Percentiles rank a stretch among this genome's conserved stretches.
These are phyloP conservation scores for Stegana nigrithorax DNA, from an alignment of 2,888 invertebrate genomes.

Conservation along the genomic window DNA sequence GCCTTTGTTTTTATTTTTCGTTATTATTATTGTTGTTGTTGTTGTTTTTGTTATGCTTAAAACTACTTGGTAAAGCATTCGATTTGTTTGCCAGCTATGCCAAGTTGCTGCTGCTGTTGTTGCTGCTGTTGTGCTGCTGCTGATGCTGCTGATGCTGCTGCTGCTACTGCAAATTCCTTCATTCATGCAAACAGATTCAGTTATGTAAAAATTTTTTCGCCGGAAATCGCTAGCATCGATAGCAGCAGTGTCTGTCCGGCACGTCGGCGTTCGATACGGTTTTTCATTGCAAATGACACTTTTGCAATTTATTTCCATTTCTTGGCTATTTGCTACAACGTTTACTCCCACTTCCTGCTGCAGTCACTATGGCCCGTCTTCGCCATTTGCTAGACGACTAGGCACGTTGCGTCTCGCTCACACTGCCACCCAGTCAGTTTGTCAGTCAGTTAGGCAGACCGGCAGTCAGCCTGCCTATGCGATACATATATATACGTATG, in stretches of 20 bases:
- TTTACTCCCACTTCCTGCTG: conserved; percentile 32
- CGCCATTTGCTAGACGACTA: background rate
- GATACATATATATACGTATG: too few relatives aligned
- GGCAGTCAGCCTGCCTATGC: conserved; percentile 2
- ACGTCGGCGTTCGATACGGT: conserved; percentile 8
- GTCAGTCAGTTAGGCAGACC: background rate
- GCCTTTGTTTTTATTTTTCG: too few relatives aligned
- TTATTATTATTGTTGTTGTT: too few relatives aligned
- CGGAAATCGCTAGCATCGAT: conserved; percentile 57
- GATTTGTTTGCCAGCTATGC: conserved; percentile 4
- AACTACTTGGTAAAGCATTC: background rate
- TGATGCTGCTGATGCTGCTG: too few relatives aligned
- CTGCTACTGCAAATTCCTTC: background rate
- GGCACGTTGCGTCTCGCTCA: too few relatives aligned
- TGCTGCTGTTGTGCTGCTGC: too few relatives aligned
- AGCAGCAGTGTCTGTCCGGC: conserved; percentile 26
- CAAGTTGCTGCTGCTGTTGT: too few relatives aligned
- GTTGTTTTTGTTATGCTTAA: too few relatives aligned
- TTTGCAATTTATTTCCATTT: conserved; percentile 56
- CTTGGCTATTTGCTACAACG: conserved; percentile 24
- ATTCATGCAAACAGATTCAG: conserved; percentile 16
- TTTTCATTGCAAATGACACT: conserved; percentile 45
- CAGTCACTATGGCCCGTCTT: conserved; percentile 26
- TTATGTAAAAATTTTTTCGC: conserved; percentile 20
- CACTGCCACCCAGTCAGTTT: background rate